These are phyloP conservation scores for Hesperia comma DNA, from an alignment of 2,888 invertebrate genomes.

Conservation along the genomic window DNA sequence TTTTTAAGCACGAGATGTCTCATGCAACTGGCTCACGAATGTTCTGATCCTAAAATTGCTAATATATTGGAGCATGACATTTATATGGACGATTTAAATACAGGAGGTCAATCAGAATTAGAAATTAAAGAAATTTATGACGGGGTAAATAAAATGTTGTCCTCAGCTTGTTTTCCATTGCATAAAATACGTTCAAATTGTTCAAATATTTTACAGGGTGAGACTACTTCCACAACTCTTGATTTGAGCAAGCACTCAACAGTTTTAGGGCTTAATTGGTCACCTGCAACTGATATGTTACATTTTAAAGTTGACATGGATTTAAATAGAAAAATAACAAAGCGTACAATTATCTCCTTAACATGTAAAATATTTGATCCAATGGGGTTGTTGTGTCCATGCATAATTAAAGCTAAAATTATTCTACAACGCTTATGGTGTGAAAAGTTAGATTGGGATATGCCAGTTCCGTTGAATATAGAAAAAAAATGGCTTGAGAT, in stretches of 20 bases:
- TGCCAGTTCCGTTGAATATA: not conserved
- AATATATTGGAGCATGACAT: not conserved
- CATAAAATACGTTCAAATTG: not conserved
- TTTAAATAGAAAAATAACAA: not conserved
- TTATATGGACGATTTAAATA: not conserved
- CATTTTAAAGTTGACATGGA: not conserved
- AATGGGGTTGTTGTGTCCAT: not conserved
- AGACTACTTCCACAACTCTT: not conserved
- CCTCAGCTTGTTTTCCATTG: not conserved
- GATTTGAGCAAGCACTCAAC: not conserved
- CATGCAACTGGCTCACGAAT: not conserved
- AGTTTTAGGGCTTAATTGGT: not conserved
- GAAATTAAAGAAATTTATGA: not conserved
- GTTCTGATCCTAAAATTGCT: not conserved
- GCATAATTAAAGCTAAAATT: conserved; percentile 9
- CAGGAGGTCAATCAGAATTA: not conserved
- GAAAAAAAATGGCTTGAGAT: not conserved
- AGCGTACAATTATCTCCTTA: not conserved
- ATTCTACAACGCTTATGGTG: conserved; percentile 6
- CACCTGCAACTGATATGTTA: not conserved
- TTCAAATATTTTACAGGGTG: not conserved
- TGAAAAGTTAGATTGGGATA: conserved; percentile 9
- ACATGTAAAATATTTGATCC: not conserved
- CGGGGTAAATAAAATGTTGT: not conserved
- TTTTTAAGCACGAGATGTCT: not conserved